Percentiles rank a stretch among this genome's conserved stretches.
Evolutionary conservation across 2,888 invertebrate species (phyloP).

Genomic region (Watsonalla binaria): DNA sequence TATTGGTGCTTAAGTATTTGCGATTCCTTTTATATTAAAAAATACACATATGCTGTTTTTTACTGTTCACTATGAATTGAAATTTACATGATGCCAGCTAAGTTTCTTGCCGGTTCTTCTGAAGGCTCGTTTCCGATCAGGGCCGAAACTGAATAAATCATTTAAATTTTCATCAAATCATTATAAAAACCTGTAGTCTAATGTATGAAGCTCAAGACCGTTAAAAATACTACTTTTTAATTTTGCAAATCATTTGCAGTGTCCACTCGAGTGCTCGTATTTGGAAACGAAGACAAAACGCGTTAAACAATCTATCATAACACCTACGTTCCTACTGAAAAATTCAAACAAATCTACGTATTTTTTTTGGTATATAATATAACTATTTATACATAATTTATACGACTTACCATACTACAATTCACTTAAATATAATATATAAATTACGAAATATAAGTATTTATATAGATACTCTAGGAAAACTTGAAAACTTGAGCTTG

Average conservation of each 20-base stretch:
- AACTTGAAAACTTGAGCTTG: neutral
- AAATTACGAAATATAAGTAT: neutral
- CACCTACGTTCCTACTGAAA: conserved; percentile 23
- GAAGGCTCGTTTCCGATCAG: too few species aligned
- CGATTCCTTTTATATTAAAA: neutral
- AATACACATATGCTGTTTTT: too few species aligned
- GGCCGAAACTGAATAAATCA: too few species aligned
- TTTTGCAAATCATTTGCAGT: too few species aligned
- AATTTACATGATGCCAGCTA: too few species aligned
- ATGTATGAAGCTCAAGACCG: neutral
- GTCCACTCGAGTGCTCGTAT: too few species aligned
- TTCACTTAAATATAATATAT: neutral
- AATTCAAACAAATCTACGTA: conserved; percentile 30
- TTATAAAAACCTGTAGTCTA: neutral
- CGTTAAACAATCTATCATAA: conserved; percentile 13
- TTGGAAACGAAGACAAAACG: too few species aligned
- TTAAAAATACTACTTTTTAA: neutral
- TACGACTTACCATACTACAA: conserved; percentile 6
- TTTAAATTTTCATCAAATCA: too few species aligned
- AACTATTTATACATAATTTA: conserved; percentile 14
- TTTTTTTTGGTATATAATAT: conserved; percentile 26
- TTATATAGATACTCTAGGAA: neutral
- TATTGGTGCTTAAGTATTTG: neutral
- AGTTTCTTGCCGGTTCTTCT: too few species aligned
- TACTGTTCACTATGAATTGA: too few species aligned